phyloP scores from a whole-genome alignment of 2,113 vertebrate genomes.

The Podocnemis expansa region DNA sequence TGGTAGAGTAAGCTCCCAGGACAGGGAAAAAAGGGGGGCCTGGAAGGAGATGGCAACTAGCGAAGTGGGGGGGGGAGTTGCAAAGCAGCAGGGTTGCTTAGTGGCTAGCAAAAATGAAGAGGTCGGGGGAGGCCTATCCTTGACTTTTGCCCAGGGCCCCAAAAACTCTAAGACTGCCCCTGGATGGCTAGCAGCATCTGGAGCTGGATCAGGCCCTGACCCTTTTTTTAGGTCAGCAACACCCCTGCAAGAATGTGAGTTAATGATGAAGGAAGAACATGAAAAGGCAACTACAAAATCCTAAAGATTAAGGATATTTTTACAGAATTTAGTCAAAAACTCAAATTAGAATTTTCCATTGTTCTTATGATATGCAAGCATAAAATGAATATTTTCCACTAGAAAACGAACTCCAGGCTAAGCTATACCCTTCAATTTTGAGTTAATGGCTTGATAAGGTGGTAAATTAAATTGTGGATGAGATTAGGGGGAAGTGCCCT shows the following conservation, averaged over 20 bases:
- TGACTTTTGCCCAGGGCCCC: too few relatives aligned
- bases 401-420: not conserved
- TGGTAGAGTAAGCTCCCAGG: too few relatives aligned
- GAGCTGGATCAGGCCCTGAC: too few relatives aligned
- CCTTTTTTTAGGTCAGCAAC: too few relatives aligned
- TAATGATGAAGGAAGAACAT: not conserved
- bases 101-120: too few relatives aligned
- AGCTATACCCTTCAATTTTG: not conserved
- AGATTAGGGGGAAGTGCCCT: not conserved
- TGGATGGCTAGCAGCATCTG: too few relatives aligned
- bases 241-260: not conserved
- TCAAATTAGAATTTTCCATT: not conserved
- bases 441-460: not conserved
- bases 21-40: too few relatives aligned
- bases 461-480: not conserved
- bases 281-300: not conserved
- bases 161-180: too few relatives aligned
- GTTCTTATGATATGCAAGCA: not conserved
- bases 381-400: not conserved
- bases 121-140: too few relatives aligned
- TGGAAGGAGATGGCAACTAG: too few relatives aligned
- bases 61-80: too few relatives aligned
- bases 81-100: too few relatives aligned
- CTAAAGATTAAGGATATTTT: not conserved
- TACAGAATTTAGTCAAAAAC: not conserved